Evolutionary conservation across 2,888 invertebrate genomes (phyloP), one percentile per base, ranked within the genome.

Genomic region (Nowickia ferox): DNA sequence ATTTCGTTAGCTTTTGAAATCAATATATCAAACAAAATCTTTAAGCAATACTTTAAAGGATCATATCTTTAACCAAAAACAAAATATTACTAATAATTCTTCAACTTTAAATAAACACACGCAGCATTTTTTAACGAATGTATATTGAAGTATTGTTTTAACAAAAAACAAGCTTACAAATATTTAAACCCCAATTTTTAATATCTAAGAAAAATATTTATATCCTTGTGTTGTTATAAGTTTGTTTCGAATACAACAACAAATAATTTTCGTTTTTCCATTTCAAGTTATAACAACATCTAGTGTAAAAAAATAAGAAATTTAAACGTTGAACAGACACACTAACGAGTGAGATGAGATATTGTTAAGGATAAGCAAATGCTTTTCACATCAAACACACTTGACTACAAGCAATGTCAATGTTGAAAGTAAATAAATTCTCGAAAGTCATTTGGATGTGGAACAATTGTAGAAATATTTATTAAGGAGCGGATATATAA

Each of bases 401-500:
- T 22, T 65, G n/a, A 13, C 15, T 51, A 19, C 9, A 44, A 6
- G 53, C 55, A 76, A 53, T 65, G 57, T 69, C 65, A 65, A 76
- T 66, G 76, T 4, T 66, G 9, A 57, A 65, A 40, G 44, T 19
- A 55, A 69, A 38, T 57, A 66, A 57, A 76, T 65, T 22, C 9
- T 44, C 13, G 22, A 55, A 19, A 69, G 53, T 42, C 69, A 69
- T 42, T 53, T 53, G 19, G 69, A 55, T 22, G 22, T 66, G 78
- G 19, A 59, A 78, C 78, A 78, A 72, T 78, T 53, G 69, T 42
- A 51, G 48, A 71, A 61, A 68, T 48, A 51, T 42, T 68, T 57
- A 10, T 22, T 19, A 11, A 57, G 69, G 30, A 74, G 53, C 72
- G 84, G 78, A 84, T 74, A 84, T 84, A 69, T 61, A 30, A 53